These are phyloP conservation scores for Drosophila nasuta DNA, from an alignment of 1,140 invertebrate genomes.

Conservation along the genomic window DNA sequence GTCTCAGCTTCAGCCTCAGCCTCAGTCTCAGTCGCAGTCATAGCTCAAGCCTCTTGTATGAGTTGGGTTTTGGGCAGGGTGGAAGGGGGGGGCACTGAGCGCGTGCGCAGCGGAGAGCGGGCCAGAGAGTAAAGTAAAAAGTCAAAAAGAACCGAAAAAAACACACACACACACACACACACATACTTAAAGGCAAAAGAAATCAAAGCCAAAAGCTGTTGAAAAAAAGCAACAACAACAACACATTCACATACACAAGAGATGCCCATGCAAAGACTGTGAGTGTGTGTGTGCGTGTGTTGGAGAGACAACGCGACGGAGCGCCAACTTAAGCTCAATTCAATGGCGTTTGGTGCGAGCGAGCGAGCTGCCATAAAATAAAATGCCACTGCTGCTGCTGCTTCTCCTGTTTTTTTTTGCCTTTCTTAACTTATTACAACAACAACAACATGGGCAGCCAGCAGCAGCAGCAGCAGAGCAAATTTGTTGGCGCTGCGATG, in stretches of 20 bases:
- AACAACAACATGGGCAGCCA: slow-evolving; percentile 32
- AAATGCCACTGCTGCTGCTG: slow-evolving; percentile 51
- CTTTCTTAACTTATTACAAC: slow-evolving; percentile 68
- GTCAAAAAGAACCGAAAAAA: slow-evolving; percentile 46
- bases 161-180: slow-evolving; percentile 1
- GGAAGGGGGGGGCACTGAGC: slow-evolving; percentile 17
- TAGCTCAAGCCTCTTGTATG: slow-evolving; percentile 38
- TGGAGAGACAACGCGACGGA: slow-evolving; percentile 33
- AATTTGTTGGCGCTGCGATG: slow-evolving; percentile 60
- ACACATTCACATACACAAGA: slow-evolving; percentile 29
- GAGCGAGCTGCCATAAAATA: slow-evolving; percentile 64
- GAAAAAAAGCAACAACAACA: slow-evolving; percentile 52
- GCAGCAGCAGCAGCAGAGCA: slow-evolving; percentile 10
- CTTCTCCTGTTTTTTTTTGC: slow-evolving; percentile 30
- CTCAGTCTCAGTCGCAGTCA: slow-evolving; percentile 20
- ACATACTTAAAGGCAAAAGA: slow-evolving; percentile 70
- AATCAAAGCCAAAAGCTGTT: slow-evolving; percentile 79
- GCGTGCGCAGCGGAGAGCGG: slow-evolving; percentile 56
- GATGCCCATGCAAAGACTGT: slow-evolving; percentile 14
- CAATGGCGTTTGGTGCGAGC: slow-evolving; percentile 79
- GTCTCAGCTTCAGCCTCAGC: slow-evolving; percentile 3
- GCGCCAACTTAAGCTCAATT: slow-evolving; percentile 69
- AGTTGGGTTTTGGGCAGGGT: no score
- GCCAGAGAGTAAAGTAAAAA: slow-evolving; percentile 43
- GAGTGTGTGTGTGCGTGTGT: neutral